These are phyloP conservation scores for Ptychodera flava DNA, from an alignment of 35 echinoderm and acorn worm genomes.

Conservation along the genomic window DNA sequence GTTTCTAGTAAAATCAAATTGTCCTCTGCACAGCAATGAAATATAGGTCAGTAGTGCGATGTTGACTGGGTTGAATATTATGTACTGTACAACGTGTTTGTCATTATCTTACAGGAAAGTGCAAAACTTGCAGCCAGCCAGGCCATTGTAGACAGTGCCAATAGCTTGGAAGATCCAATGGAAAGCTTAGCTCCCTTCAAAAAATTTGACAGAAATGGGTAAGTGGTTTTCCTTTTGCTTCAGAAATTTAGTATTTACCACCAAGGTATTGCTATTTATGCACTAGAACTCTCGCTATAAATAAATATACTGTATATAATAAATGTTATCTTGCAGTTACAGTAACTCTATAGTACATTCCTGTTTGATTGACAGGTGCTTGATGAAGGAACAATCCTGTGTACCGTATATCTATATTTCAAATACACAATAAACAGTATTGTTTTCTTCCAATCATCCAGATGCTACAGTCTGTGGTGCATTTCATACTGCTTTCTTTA, in stretches of 20 bases:
- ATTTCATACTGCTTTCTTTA: not conserved
- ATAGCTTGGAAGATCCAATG: conserved; percentile 80
- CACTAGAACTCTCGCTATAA: too few relatives aligned
- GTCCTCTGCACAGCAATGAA: too few relatives aligned
- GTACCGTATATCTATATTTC: not conserved
- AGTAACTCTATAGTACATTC: too few relatives aligned
- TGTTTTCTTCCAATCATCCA: not conserved
- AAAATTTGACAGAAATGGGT: conserved; percentile 92
- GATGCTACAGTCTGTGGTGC: not conserved
- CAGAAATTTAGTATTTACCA: too few relatives aligned
- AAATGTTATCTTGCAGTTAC: too few relatives aligned
- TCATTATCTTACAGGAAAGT: conserved; percentile 79
- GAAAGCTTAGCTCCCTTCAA: conserved; percentile 59
- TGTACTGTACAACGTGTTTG: too few relatives aligned
- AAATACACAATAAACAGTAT: not conserved
- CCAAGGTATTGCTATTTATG: too few relatives aligned
- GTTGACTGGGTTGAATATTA: too few relatives aligned
- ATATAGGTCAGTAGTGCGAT: too few relatives aligned
- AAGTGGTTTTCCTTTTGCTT: conserved; percentile 12
- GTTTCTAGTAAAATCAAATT: too few relatives aligned
- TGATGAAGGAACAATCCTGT: not conserved
- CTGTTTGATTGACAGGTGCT: not conserved
- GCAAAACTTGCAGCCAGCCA: conserved; percentile 43
- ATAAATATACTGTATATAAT: too few relatives aligned
- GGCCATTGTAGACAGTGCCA: conserved; percentile 66